Evolutionary conservation across 2,888 invertebrate genomes (phyloP).

Genomic region (Drosophila seclusa): DNA sequence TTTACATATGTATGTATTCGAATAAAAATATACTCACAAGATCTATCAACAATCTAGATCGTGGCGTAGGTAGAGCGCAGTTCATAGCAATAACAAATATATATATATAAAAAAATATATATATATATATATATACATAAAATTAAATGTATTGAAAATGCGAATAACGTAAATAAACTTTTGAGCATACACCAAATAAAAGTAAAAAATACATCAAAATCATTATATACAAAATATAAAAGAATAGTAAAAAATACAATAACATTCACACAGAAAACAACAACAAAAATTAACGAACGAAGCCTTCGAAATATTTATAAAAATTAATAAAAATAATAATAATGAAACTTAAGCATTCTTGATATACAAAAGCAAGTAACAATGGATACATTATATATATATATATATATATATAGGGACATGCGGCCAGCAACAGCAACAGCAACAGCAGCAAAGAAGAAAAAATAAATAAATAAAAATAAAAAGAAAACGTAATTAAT

Average conservation of each 20-base stretch:
- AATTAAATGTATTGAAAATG: constrained; percentile 29
- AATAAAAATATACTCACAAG: constrained; percentile 39
- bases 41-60: constrained; percentile 50
- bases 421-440: constrained; percentile 22
- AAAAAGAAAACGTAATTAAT: constrained; percentile 44
- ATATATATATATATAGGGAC: constrained; percentile 31
- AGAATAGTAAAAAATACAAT: constrained; percentile 15
- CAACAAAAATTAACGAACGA: constrained; percentile 37
- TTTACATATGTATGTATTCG: constrained; percentile 35
- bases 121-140: constrained; percentile 15
- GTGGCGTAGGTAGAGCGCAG: constrained; percentile 68
- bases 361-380: constrained; percentile 42
- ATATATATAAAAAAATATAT: not conserved
- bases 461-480: not conserved
- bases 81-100: constrained; percentile 65
- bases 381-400: constrained; percentile 23
- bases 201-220: constrained; percentile 46
- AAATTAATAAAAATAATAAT: constrained; percentile 30
- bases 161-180: constrained; percentile 56
- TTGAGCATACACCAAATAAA: constrained; percentile 75
- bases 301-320: constrained; percentile 64
- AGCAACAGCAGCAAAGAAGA: constrained; percentile 17
- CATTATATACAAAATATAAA: constrained; percentile 23
- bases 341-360: constrained; percentile 47
- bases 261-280: constrained; percentile 24